Percentiles rank a stretch among this genome's conserved stretches.
Evolutionary conservation across 2,888 invertebrate species (phyloP).

Genomic region (Xestobium rufovillosum): DNA sequence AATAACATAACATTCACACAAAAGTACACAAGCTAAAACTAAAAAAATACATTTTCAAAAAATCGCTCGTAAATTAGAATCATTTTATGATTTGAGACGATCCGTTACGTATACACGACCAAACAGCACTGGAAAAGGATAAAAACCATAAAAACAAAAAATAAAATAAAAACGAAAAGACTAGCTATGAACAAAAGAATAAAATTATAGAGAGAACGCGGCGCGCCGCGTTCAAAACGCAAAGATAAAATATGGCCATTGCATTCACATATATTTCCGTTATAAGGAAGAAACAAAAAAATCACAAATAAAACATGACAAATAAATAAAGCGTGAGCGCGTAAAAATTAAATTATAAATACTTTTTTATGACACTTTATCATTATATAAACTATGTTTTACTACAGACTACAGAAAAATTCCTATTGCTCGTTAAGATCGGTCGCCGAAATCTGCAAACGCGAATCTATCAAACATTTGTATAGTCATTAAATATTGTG

Average conservation of each 20-base stretch:
- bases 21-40: conserved; percentile 25
- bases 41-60: conserved; percentile 28
- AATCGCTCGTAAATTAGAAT: conserved; percentile 9
- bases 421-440: too few relatives aligned
- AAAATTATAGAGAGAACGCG: conserved; percentile 22
- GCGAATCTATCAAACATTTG: conserved; percentile 13
- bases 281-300: conserved; percentile 27
- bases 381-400: conserved; percentile 10
- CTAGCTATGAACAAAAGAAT: conserved; percentile 34
- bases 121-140: conserved; percentile 5
- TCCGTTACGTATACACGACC: conserved; percentile 18
- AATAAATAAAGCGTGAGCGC: conserved; percentile 18
- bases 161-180: conserved; percentile 25
- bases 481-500: conserved; percentile 20
- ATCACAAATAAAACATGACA: conserved; percentile 21
- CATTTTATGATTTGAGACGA: conserved; percentile 7
- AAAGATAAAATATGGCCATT: conserved; percentile 12
- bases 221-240: conserved; percentile 20
- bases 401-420: too few relatives aligned
- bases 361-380: conserved; percentile 29
- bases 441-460: conserved; percentile 13
- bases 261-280: conserved; percentile 38
- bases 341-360: conserved; percentile 16
- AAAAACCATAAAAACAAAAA: conserved; percentile 14
- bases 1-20: conserved; percentile 39